Evolutionary conservation across 2,888 invertebrate species (phyloP).

Genomic region (Apamea sordens): DNA sequence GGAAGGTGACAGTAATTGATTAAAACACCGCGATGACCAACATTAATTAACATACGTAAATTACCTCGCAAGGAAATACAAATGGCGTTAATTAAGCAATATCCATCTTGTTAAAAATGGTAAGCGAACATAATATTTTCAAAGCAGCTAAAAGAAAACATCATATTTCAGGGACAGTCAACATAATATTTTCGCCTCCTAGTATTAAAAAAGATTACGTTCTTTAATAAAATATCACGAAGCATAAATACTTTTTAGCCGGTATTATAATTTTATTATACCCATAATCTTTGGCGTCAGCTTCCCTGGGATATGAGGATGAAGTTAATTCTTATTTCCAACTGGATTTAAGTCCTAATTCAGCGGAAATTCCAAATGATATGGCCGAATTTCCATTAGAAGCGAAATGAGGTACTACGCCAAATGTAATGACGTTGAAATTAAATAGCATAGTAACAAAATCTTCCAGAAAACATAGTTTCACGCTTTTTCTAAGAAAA

Average conservation of each 20-base stretch:
- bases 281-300: slow-evolving; percentile 38
- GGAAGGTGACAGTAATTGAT: slow-evolving; percentile 1
- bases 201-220: background rate
- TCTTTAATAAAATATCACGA: slow-evolving; percentile 31
- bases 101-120: slow-evolving; percentile 15
- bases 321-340: slow-evolving; percentile 61
- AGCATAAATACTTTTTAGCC: slow-evolving; percentile 21
- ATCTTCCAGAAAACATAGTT: background rate
- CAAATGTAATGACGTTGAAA: slow-evolving; percentile 10
- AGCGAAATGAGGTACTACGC: background rate
- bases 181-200: slow-evolving; percentile 21
- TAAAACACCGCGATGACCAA: background rate
- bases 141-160: slow-evolving; percentile 1
- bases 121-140: background rate
- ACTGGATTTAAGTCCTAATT: slow-evolving; percentile 43
- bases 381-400: slow-evolving; percentile 11
- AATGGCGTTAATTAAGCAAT: slow-evolving; percentile 2
- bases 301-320: slow-evolving; percentile 17
- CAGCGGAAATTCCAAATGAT: slow-evolving; percentile 43
- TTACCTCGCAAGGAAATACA: slow-evolving; percentile 4
- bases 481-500: background rate
- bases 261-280: slow-evolving; percentile 46
- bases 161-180: background rate
- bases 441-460: slow-evolving; percentile 3
- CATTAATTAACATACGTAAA: slow-evolving; percentile 10